phyloP scores from a whole-genome alignment of 2,888 invertebrate species.

The Stramonita haemastoma region DNA sequence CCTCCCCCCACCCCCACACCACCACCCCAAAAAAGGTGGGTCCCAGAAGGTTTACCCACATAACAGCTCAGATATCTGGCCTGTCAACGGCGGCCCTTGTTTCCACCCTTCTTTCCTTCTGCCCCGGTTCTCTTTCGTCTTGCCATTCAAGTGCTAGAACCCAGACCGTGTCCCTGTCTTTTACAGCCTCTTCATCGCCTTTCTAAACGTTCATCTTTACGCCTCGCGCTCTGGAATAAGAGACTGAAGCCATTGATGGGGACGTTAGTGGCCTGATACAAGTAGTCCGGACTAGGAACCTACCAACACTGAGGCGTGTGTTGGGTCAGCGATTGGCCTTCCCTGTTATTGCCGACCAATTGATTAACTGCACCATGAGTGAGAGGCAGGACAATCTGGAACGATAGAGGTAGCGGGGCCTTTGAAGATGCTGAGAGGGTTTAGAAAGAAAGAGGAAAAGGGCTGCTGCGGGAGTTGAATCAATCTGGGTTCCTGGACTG shows the following conservation, averaged over 20 bases:
- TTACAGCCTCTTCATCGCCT: slow-evolving; percentile 24
- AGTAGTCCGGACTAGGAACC: too few species aligned
- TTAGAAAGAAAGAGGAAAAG: neutral
- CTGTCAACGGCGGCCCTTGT: neutral
- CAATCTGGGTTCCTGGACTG: neutral
- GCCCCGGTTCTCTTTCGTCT: neutral
- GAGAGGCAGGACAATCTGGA: neutral
- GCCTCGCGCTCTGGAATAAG: neutral
- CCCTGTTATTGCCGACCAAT: neutral
- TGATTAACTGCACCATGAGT: slow-evolving; percentile 7
- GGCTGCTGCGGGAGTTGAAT: too few species aligned
- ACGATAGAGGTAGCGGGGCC: neutral
- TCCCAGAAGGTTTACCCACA: neutral
- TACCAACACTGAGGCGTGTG: neutral
- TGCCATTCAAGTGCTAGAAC: neutral
- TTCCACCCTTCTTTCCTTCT: neutral
- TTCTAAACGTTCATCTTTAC: neutral
- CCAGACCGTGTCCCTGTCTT: neutral
- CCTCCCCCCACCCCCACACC: too few species aligned
- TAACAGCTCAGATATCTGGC: neutral
- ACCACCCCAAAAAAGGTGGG: neutral
- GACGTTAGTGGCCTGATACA: too few species aligned
- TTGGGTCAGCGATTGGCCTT: neutral
- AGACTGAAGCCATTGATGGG: neutral
- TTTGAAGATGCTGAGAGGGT: slow-evolving; percentile 14